phyloP scores from a whole-genome alignment of 1,140 invertebrate species.

The Meloidogyne hapla region DNA sequence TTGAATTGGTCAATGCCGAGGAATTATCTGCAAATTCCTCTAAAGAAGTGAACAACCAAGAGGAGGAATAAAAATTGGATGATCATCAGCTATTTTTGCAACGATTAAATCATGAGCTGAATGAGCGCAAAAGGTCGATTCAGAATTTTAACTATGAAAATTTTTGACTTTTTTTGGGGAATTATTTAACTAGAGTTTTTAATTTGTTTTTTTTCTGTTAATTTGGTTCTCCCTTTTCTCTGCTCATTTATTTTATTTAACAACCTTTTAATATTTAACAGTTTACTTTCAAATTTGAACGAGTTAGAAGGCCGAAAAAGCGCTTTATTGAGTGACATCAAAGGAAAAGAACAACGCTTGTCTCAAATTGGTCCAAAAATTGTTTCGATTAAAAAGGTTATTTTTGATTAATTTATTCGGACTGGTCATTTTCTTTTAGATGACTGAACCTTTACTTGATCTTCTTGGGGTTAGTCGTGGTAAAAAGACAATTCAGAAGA shows the following conservation, averaged over 20 bases:
- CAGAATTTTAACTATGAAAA: background rate
- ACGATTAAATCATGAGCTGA: conserved; percentile 33
- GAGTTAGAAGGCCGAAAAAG: conserved; percentile 45
- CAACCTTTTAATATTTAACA: background rate
- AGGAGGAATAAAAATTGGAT: conserved; percentile 14
- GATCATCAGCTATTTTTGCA: conserved; percentile 36
- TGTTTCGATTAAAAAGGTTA: conserved; percentile 26
- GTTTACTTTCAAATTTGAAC: conserved; percentile 35
- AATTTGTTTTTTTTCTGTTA: no score
- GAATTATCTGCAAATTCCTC: conserved; percentile 29
- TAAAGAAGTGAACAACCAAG: background rate
- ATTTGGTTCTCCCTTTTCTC: no score
- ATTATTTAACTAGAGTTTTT: no score
- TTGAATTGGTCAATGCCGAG: conserved; percentile 30
- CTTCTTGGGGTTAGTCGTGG: conserved; percentile 18
- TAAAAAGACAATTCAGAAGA: conserved; percentile 8
- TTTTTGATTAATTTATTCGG: background rate
- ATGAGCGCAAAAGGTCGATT: conserved; percentile 37
- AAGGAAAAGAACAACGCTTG: conserved; percentile 38
- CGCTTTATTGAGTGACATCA: conserved; percentile 36
- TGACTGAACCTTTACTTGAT: conserved; percentile 25
- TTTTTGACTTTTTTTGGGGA: background rate
- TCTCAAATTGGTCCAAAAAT: conserved; percentile 30
- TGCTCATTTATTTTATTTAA: background rate
- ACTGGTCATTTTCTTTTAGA: background rate